These are phyloP conservation scores for Nomada ferruginata DNA, from an alignment of 2,888 invertebrate species.

Conservation along the genomic window DNA sequence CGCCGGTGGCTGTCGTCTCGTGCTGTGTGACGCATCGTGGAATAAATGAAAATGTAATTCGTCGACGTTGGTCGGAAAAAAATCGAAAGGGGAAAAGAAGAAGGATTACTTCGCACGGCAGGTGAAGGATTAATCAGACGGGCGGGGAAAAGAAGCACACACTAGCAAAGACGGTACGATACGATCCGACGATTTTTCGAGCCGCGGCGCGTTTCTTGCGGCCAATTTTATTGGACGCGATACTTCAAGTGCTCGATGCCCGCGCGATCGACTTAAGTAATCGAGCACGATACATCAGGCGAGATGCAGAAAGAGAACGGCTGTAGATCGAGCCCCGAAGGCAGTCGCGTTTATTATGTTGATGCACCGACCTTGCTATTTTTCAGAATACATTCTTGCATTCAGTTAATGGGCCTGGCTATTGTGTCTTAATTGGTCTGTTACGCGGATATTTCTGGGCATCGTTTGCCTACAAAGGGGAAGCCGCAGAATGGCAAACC, in stretches of 20 bases:
- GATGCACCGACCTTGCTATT: slow-evolving; percentile 28
- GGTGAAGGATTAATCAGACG: slow-evolving; percentile 26
- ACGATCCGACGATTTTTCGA: neutral
- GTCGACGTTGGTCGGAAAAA: slow-evolving; percentile 9
- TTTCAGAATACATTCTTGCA: slow-evolving; percentile 9
- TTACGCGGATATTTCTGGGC: neutral
- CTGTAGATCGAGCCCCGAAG: slow-evolving; percentile 12
- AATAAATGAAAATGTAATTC: slow-evolving; percentile 64
- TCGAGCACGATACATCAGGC: slow-evolving; percentile 23
- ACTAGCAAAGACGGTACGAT: neutral
- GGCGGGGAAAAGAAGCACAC: neutral
- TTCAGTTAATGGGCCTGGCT: slow-evolving; percentile 3
- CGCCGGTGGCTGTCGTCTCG: slow-evolving; percentile 23
- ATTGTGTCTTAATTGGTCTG: slow-evolving; percentile 5
- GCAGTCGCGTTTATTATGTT: slow-evolving; percentile 15
- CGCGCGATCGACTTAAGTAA: slow-evolving; percentile 30
- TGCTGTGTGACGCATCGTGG: slow-evolving; percentile 44
- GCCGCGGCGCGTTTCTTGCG: neutral
- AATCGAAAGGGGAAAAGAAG: neutral
- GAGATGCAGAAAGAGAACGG: slow-evolving; percentile 20
- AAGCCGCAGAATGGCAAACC: too few relatives aligned
- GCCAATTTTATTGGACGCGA: slow-evolving; percentile 25
- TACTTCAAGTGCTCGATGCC: slow-evolving; percentile 24
- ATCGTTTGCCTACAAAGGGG: neutral
- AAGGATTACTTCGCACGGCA: slow-evolving; percentile 12